These are phyloP conservation scores for Pseudomyrmex cubaensis DNA, from an alignment of 1,140 invertebrate genomes.

Conservation along the genomic window DNA sequence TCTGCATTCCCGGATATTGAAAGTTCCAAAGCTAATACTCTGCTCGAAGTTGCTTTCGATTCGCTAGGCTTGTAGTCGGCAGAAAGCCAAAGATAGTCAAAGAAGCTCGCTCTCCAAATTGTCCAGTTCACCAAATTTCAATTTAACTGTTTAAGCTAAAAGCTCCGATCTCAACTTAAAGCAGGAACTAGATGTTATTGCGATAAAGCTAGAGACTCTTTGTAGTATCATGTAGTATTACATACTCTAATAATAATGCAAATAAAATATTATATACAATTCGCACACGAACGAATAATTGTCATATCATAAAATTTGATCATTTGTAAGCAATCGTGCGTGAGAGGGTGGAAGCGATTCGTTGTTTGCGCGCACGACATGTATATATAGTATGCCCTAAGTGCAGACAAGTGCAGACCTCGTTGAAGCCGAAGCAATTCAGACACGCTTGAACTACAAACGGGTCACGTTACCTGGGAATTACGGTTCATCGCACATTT, in stretches of 20 bases:
- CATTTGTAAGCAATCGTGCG: conserved; percentile 20
- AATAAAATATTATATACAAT: background rate
- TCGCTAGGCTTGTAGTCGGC: background rate
- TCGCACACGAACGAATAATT: background rate
- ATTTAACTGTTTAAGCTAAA: conserved; percentile 17
- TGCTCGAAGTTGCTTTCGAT: background rate
- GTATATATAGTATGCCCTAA: conserved; percentile 25
- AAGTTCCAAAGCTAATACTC: background rate
- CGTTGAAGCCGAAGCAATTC: conserved; percentile 61
- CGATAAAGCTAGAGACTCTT: background rate
- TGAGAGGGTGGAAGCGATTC: conserved; percentile 17
- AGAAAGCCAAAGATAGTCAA: background rate
- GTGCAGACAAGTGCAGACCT: conserved; percentile 52
- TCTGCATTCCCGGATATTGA: background rate
- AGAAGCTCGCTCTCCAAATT: background rate
- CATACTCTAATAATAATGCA: too few species aligned
- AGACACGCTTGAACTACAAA: conserved; percentile 61
- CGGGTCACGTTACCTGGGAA: conserved; percentile 61
- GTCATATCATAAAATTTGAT: conserved; percentile 31
- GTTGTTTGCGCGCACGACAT: background rate
- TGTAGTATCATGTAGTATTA: too few species aligned
- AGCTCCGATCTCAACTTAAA: background rate
- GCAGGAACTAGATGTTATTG: background rate
- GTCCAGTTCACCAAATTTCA: background rate
- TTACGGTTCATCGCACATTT: conserved; percentile 56